phyloP scores from a whole-genome alignment of 2,888 invertebrate genomes.

The Tinea trinotella region DNA sequence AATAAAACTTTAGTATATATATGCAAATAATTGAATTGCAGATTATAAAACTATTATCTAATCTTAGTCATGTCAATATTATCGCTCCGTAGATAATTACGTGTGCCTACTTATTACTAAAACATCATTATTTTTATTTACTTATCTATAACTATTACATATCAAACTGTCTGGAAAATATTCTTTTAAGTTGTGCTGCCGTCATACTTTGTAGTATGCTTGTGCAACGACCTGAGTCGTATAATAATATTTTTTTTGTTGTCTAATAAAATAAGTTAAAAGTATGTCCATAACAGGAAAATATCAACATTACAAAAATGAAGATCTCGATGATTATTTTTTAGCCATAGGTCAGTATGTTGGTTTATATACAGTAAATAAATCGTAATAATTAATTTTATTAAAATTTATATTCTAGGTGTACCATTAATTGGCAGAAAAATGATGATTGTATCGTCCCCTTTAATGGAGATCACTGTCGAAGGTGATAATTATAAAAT shows the following conservation, averaged over 20 bases:
- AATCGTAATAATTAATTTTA: not conserved
- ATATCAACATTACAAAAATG: conserved; percentile 76
- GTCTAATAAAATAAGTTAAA: not conserved
- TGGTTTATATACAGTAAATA: not conserved
- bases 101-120: not conserved
- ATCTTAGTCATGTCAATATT: not conserved
- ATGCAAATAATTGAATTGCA: not conserved
- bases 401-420: conserved; percentile 44
- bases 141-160: not conserved
- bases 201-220: too few species aligned
- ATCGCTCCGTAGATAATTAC: not conserved
- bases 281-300: conserved; percentile 64
- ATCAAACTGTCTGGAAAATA: not conserved
- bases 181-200: too few species aligned
- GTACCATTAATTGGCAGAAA: conserved; percentile 77
- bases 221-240: too few species aligned
- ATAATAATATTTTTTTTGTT: too few species aligned
- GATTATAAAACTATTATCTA: not conserved
- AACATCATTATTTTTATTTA: not conserved
- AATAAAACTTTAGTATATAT: too few species aligned
- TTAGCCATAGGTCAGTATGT: conserved; percentile 64
- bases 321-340: conserved; percentile 77
- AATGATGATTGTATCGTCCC: conserved; percentile 75
- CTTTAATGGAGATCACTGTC: conserved; percentile 69
- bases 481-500: conserved; percentile 73